Evolutionary conservation across 2,113 vertebrate species (phyloP), one percentile per base, ranked within the genome.

Genomic region (Seriola dumerili): DNA sequence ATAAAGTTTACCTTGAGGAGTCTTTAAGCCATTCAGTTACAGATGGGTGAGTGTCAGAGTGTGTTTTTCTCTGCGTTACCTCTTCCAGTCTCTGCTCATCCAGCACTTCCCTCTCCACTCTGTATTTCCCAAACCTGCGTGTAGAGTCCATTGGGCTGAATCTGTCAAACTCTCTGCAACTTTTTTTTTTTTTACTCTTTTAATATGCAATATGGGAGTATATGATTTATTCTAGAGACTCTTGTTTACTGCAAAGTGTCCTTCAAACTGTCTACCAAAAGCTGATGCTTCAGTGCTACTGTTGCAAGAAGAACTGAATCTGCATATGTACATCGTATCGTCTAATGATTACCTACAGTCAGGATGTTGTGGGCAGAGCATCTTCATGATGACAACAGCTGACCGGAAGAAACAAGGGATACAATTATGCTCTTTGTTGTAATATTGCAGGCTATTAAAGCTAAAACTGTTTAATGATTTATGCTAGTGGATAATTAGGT

Each of bases 21-120:
- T 87, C 82, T 93, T 93, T 95, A 4, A 95, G 70, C 2, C 32
- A 72, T 10, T 89, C 46, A 7, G 34, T 80, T 42, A 96, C 16
- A 3, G 93, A 89, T 17, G 65, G 66, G 5, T 83, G 52, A 2
- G 23, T 40, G 1, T 81, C 81, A 77, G 86, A 88, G 81, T 71
- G 83, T 3, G 88, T 25, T 84, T 93, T 93, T 89, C 95, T 93
- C 42, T 84, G 94, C 0, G 96, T 95, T 52, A 97, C 62, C 55
- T 95, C 93, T 81, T 98, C 97, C 87, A 99, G 92, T 23, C 94
- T 93, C 38, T 96, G 90, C 91, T 99, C 97, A 40, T 95, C 95
- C 76, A 99, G 85, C 48, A 96, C 91, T 0, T 93, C 83, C 69
- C 95, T 92, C 64, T 96, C 93, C 50, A 95, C 90, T 0, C 0